A percentile compares a stretch with the other conserved stretches of the same genome.
Evolutionary conservation across 2,113 vertebrate genomes (phyloP).

Genomic region (Narcine bancroftii): DNA sequence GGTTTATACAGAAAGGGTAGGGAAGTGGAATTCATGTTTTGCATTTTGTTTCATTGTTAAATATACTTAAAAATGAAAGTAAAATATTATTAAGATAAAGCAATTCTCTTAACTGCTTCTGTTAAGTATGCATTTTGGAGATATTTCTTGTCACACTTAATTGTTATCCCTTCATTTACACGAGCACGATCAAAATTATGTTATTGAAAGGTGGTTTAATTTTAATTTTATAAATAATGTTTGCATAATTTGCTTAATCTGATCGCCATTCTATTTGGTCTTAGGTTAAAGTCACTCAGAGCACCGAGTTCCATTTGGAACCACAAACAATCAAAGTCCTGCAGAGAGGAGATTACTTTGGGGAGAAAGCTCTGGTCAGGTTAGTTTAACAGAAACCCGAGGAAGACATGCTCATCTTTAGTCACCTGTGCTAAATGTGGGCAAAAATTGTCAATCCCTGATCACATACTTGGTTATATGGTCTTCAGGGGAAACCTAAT

Average conservation of each 20-base stretch:
- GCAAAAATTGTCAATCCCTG: no score
- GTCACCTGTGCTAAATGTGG: background rate
- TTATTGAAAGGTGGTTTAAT: background rate
- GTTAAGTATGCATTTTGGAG: no score
- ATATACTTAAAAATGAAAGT: no score
- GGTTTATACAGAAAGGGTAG: no score
- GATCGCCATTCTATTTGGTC: background rate
- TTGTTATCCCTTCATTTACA: no score
- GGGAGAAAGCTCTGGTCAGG: conserved; percentile 66
- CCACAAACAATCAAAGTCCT: conserved; percentile 60
- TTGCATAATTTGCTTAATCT: background rate
- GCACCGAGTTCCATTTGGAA: conserved; percentile 48
- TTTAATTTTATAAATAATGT: background rate
- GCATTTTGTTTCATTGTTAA: no score
- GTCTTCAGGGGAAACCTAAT: no score
- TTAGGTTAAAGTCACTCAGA: conserved; percentile 63
- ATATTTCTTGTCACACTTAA: no score
- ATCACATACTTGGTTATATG: no score
- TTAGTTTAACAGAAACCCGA: conserved; percentile 39
- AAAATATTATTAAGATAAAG: no score
- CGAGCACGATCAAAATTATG: background rate
- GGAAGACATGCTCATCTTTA: background rate
- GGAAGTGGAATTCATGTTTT: no score
- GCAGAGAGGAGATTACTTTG: conserved; percentile 62
- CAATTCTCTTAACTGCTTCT: no score